Evolutionary conservation across 1,140 invertebrate species (phyloP).

Genomic region (Ctenoplectra terminalis): DNA sequence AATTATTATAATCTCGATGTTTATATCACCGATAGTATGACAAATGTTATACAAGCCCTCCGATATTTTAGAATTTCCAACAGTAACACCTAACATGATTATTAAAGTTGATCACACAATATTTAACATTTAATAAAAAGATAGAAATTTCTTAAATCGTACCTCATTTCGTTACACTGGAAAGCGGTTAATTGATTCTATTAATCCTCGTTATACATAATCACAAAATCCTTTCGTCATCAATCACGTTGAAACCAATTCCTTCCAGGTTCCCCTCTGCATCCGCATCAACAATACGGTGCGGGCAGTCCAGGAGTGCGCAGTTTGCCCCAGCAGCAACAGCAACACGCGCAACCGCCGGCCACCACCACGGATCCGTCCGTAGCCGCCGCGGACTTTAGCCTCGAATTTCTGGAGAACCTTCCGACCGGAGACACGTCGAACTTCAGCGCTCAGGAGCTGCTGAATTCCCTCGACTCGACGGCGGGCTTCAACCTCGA

Average conservation of each 20-base stretch:
- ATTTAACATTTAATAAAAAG: too few species aligned
- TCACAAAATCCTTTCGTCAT: not conserved
- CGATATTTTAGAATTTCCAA: too few species aligned
- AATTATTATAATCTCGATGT: not conserved
- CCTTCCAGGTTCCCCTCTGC: constrained; percentile 76
- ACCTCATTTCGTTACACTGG: not conserved
- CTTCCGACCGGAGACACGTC: constrained; percentile 87
- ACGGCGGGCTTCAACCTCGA: constrained; percentile 84
- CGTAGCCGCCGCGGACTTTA: constrained; percentile 86
- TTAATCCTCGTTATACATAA: not conserved
- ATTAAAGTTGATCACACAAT: too few species aligned
- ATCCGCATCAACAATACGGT: constrained; percentile 81
- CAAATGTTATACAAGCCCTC: too few species aligned
- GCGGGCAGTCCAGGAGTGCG: constrained; percentile 77
- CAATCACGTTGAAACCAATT: not conserved
- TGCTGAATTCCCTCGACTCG: constrained; percentile 88
- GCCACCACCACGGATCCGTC: constrained; percentile 78
- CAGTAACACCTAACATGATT: too few species aligned
- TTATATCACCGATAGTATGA: not conserved
- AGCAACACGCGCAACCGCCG: constrained; percentile 76
- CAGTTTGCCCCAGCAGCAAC: constrained; percentile 75
- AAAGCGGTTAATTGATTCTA: not conserved
- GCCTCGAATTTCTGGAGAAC: constrained; percentile 91
- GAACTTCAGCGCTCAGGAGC: constrained; percentile 89
- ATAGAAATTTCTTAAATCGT: not conserved